Evolutionary conservation across 2,113 vertebrate species (phyloP).

Genomic region (Geococcyx californianus): DNA sequence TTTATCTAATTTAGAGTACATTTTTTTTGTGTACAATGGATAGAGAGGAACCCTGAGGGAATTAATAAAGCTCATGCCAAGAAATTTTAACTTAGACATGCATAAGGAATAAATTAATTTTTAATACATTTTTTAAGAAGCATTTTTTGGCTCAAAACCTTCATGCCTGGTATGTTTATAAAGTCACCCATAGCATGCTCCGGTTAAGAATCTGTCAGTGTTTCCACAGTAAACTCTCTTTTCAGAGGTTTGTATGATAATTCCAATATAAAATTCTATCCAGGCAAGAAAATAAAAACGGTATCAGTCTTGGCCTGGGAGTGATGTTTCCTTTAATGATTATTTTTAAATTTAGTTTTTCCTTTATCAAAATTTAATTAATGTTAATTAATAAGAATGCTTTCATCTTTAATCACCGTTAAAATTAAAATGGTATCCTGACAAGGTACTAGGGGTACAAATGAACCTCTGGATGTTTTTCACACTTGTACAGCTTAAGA

Average conservation of each 20-base stretch:
- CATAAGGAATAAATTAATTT: slow-evolving; percentile 66
- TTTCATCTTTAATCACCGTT: neutral
- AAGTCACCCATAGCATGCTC: neutral
- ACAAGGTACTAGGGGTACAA: neutral
- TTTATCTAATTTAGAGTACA: neutral
- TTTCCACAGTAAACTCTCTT: slow-evolving; percentile 57
- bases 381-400: neutral
- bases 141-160: slow-evolving; percentile 40
- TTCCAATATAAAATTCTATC: slow-evolving; percentile 12
- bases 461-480: neutral
- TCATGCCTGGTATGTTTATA: slow-evolving; percentile 47
- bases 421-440: neutral
- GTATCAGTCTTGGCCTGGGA: neutral
- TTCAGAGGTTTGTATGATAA: slow-evolving; percentile 37
- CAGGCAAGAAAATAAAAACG: neutral
- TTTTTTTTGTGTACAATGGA: slow-evolving; percentile 27
- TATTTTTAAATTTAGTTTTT: neutral
- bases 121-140: slow-evolving; percentile 67
- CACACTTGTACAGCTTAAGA: neutral
- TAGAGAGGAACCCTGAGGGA: slow-evolving; percentile 23
- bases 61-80: neutral
- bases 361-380: neutral
- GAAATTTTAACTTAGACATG: slow-evolving; percentile 25
- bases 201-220: slow-evolving; percentile 23
- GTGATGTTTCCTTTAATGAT: neutral